These are phyloP conservation scores for Tyto alba DNA, from an alignment of 2,113 vertebrate species.

Conservation along the genomic window DNA sequence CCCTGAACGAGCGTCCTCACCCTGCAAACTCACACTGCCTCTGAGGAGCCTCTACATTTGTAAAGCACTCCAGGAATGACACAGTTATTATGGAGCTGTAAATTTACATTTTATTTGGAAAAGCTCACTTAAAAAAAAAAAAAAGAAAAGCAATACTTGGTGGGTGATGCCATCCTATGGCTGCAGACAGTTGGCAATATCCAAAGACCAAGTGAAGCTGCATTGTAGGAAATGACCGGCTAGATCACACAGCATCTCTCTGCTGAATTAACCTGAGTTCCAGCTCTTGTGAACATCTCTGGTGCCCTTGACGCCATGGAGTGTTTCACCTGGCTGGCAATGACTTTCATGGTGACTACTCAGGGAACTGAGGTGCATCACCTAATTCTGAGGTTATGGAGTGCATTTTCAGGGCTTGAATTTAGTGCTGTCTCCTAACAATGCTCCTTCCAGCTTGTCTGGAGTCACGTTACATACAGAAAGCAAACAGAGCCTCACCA, in stretches of 20 bases:
- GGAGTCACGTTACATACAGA: neutral
- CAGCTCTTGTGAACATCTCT: neutral
- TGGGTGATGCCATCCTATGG: neutral
- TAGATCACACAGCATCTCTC: neutral
- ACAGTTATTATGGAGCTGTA: neutral
- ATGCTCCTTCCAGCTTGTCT: neutral
- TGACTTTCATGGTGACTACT: neutral
- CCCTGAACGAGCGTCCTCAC: neutral
- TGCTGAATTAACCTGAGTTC: neutral
- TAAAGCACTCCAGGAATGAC: neutral
- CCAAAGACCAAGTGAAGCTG: neutral
- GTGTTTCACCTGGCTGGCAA: neutral
- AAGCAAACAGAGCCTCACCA: neutral
- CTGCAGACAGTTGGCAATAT: rapidly evolving
- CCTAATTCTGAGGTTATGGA: neutral
- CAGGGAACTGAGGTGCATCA: neutral
- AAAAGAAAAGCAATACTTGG: neutral
- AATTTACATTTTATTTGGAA: neutral
- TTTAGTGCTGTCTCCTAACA: neutral
- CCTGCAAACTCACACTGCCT: neutral
- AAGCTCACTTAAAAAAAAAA: neutral
- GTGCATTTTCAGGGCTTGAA: neutral
- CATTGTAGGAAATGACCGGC: neutral
- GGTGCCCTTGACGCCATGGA: neutral
- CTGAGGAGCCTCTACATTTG: neutral